These are phyloP conservation scores for Mesoligia furuncula DNA, from an alignment of 2,888 invertebrate genomes.

Conservation along the genomic window DNA sequence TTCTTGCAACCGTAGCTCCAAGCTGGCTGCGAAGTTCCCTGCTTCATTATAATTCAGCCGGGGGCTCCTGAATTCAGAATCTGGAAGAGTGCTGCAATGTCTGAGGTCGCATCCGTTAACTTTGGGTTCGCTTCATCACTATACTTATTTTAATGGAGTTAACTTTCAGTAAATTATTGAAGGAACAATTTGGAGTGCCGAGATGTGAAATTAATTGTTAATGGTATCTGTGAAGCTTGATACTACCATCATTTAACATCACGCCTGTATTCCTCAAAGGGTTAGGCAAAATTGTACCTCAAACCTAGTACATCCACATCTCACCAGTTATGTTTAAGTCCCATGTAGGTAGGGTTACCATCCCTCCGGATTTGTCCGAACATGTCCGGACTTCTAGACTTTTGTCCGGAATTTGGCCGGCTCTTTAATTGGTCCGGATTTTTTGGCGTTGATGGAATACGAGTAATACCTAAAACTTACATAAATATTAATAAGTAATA, in stretches of 20 bases:
- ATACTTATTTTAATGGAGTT: conserved; percentile 27
- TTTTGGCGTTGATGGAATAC: no score
- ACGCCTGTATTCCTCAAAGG: no score
- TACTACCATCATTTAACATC: neutral
- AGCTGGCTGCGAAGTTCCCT: conserved; percentile 66
- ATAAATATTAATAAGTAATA: no score
- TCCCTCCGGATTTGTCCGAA: no score
- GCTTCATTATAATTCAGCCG: conserved; percentile 81
- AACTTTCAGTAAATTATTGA: conserved; percentile 18
- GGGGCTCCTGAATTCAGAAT: conserved; percentile 69
- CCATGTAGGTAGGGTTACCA: no score
- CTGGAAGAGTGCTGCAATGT: conserved; percentile 62
- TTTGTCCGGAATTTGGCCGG: no score
- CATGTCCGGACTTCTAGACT: no score
- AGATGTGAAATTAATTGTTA: neutral
- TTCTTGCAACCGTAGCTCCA: conserved; percentile 55
- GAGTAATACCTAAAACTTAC: no score
- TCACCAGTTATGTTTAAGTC: no score
- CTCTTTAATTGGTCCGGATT: no score
- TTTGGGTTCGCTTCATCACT: conserved; percentile 37
- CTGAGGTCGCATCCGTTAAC: conserved; percentile 45
- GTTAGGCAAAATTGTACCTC: neutral
- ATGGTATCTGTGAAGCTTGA: neutral
- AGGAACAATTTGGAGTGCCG: neutral
- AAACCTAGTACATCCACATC: no score